These are phyloP conservation scores for Ichneumoninae sp. DNA, from an alignment of 2,888 invertebrate genomes.

Conservation along the genomic window DNA sequence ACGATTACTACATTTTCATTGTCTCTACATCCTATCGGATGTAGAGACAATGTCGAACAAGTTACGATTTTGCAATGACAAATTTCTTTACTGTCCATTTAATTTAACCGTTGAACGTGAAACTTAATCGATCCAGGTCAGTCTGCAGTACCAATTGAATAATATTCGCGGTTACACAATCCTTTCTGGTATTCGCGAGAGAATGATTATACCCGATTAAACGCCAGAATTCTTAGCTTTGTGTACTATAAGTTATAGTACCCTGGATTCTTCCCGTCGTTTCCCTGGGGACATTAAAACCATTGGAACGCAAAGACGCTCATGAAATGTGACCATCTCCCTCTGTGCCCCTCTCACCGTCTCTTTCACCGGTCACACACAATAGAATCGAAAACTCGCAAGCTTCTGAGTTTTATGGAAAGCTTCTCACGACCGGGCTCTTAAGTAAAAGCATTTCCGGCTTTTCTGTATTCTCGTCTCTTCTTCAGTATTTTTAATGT, in stretches of 20 bases:
- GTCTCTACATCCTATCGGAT: no score
- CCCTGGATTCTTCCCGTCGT: slow-evolving; percentile 23
- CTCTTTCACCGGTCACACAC: slow-evolving; percentile 17
- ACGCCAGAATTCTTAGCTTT: slow-evolving; percentile 8
- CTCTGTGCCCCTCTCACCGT: background rate
- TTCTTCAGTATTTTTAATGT: slow-evolving; percentile 42
- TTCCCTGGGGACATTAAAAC: slow-evolving; percentile 55
- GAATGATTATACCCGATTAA: slow-evolving; percentile 25
- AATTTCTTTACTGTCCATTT: slow-evolving; percentile 18
- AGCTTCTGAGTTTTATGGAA: slow-evolving; percentile 52
- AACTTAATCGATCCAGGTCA: slow-evolving; percentile 37
- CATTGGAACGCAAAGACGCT: slow-evolving; percentile 41
- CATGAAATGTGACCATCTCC: slow-evolving; percentile 24
- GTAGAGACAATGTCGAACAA: slow-evolving; percentile 8
- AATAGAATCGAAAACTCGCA: slow-evolving; percentile 48
- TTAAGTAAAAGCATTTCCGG: slow-evolving; percentile 34
- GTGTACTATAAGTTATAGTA: slow-evolving; percentile 15
- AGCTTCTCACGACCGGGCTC: slow-evolving; percentile 39
- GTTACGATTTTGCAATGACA: slow-evolving; percentile 31
- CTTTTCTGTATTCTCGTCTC: slow-evolving; percentile 3
- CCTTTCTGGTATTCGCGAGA: slow-evolving; percentile 20
- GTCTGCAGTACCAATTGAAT: slow-evolving; percentile 9
- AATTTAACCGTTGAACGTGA: slow-evolving; percentile 38
- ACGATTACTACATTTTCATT: background rate
- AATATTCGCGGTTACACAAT: slow-evolving; percentile 26